These are phyloP conservation scores for Eupeodes latifasciatus DNA, from an alignment of 2,888 invertebrate species.

Conservation along the genomic window DNA sequence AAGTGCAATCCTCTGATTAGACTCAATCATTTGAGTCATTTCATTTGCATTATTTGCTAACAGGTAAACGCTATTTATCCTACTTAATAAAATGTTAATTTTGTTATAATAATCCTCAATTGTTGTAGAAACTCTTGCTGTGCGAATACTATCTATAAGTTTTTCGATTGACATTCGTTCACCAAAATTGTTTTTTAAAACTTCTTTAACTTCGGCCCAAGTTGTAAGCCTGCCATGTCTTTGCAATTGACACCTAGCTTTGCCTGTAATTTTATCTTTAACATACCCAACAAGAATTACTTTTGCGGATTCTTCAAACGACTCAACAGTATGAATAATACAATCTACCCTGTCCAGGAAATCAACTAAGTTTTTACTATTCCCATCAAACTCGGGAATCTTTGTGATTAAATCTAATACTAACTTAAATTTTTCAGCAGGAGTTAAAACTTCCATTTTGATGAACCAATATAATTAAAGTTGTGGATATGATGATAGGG, in stretches of 20 bases:
- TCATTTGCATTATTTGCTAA: not conserved
- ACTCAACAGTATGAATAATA: not conserved
- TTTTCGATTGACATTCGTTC: constrained; percentile 22
- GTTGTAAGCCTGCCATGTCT: too few species aligned
- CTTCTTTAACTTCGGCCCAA: not conserved
- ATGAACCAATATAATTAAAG: not conserved
- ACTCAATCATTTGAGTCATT: not conserved
- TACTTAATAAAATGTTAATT: constrained; percentile 31
- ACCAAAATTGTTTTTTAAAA: constrained; percentile 47
- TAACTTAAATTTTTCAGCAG: not conserved
- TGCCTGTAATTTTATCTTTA: constrained; percentile 34
- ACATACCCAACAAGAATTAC: constrained; percentile 3
- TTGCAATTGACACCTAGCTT: constrained; percentile 29
- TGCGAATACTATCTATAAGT: constrained; percentile 39
- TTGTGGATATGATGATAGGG: too few species aligned
- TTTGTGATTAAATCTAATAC: constrained; percentile 6
- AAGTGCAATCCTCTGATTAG: constrained; percentile 12
- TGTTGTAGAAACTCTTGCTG: constrained; percentile 32
- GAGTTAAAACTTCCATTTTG: not conserved
- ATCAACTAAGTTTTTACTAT: constrained; percentile 18
- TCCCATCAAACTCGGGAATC: constrained; percentile 33
- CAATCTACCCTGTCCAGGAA: constrained; percentile 29
- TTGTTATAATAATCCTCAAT: constrained; percentile 51
- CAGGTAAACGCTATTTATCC: constrained; percentile 22
- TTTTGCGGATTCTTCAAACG: not conserved